Base-by-base conservation (phyloP, 2,797 vertebrate genomes). In the Poeciliopsis turneri region DNA sequence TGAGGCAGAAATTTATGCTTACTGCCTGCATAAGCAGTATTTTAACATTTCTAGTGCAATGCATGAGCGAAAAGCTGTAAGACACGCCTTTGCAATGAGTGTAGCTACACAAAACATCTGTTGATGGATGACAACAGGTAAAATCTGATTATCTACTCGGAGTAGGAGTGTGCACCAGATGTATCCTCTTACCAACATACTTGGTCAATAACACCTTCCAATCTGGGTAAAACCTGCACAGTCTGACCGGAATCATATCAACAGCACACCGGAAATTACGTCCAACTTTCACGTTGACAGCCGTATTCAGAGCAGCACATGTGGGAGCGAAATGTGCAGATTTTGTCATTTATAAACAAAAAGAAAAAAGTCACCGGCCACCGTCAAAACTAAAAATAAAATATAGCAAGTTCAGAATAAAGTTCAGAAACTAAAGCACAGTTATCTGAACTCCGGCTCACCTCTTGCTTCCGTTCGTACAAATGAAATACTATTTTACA, bases 211-310 rank as follows among this genome's bases (percentile, higher is more conserved):
- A 39, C 80, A 33, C 18, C 12, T 73, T 75, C 8, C 23, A 4
- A 41, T 39, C 12, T 43, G 25, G 41, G 41, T 39, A 30, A 70
- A 75, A 10, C 5, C 2, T 3, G 59, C 12, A 30, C 66, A 11
- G 12, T 55, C 53, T 71, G 18, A 59, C 74, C 74, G 10, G 5
- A 53, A 81, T 69, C 72, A 85, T 83, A 0, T 15, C 43, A 45
- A 18, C 1, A 83, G 11, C 55, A 36, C n/a, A 28, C 81, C 78
- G 91, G 91, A 92, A 8, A 74, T 90, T 84, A n/a, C 90, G 84
- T 92, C 76, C 84, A 5, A 33, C 46, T 53, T 80, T 57, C n/a
- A 61, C 49, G 33, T 23, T 51, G 5, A 49, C 74, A 46, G 28
- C 6, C 7, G 61, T 66, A 55, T 72, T 57, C 33, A 3, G 25